These are phyloP conservation scores for Orthosia gothica DNA, from an alignment of 2,888 invertebrate genomes.

Conservation along the genomic window DNA sequence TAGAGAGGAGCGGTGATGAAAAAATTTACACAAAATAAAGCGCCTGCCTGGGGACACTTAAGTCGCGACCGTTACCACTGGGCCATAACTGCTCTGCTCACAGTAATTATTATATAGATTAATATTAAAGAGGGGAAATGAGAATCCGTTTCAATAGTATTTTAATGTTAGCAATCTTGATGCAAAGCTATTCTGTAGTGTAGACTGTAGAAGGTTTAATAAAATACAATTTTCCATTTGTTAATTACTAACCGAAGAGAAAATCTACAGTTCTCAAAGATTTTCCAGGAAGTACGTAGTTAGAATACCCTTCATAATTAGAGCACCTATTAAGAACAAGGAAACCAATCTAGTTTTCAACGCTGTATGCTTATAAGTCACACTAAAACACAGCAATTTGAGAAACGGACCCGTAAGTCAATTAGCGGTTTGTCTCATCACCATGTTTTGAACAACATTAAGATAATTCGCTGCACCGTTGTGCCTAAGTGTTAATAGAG, in stretches of 20 bases:
- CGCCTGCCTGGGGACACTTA: too few species aligned
- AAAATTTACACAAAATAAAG: too few species aligned
- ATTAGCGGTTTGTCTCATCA: constrained; percentile 73
- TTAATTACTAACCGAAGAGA: not conserved
- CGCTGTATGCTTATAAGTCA: constrained; percentile 27
- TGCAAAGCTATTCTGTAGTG: not conserved
- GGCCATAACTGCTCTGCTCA: too few species aligned
- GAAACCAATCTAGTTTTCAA: not conserved
- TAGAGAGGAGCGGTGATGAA: too few species aligned
- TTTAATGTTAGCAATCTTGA: not conserved
- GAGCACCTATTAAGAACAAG: not conserved
- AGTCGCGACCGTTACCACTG: too few species aligned
- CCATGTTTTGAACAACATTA: constrained; percentile 70
- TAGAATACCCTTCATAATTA: too few species aligned
- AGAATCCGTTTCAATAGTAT: not conserved
- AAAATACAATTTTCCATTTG: not conserved
- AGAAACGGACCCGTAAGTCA: constrained; percentile 73
- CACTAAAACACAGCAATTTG: constrained; percentile 65
- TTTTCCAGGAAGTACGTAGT: too few species aligned
- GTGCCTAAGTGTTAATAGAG: constrained; percentile 59
- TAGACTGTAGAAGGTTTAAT: too few species aligned
- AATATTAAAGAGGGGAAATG: not conserved
- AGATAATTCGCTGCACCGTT: constrained; percentile 67
- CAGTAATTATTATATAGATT: not conserved
- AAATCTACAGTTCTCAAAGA: not conserved